phyloP scores from a whole-genome alignment of 2,113 vertebrate genomes.

The Pithys albifrons region DNA sequence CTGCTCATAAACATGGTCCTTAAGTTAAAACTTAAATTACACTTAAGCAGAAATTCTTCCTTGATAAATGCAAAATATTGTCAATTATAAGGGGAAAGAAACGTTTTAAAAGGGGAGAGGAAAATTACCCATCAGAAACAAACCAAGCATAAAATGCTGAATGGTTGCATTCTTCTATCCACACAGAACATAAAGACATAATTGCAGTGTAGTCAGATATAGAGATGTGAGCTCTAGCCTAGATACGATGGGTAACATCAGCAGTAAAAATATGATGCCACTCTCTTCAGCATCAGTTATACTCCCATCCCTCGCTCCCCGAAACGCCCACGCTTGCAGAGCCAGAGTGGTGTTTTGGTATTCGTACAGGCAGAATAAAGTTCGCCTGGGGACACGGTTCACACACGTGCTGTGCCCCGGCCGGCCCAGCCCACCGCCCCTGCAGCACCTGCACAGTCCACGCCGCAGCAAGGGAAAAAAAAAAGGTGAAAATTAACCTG shows the following conservation, averaged over 20 bases:
- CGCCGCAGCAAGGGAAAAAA: not conserved
- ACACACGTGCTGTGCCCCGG: not conserved
- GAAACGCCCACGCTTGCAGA: not conserved
- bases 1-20: not conserved
- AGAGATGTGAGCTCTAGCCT: not conserved
- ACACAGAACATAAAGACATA: not conserved
- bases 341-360: not conserved
- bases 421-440: not conserved
- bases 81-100: not conserved
- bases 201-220: not conserved
- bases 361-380: fast-evolving
- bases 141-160: not conserved
- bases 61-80: not conserved
- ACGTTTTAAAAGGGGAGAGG: not conserved
- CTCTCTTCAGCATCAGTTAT: not conserved
- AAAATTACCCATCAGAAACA: constrained; percentile 12
- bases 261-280: not conserved
- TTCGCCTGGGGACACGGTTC: not conserved
- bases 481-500: not conserved
- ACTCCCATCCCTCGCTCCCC: too few relatives aligned
- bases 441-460: not conserved
- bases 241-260: not conserved
- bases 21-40: not conserved
- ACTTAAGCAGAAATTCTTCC: not conserved
- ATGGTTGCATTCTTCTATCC: not conserved